phyloP scores from a whole-genome alignment of 1,140 invertebrate species.

The Danaus melanippus region DNA sequence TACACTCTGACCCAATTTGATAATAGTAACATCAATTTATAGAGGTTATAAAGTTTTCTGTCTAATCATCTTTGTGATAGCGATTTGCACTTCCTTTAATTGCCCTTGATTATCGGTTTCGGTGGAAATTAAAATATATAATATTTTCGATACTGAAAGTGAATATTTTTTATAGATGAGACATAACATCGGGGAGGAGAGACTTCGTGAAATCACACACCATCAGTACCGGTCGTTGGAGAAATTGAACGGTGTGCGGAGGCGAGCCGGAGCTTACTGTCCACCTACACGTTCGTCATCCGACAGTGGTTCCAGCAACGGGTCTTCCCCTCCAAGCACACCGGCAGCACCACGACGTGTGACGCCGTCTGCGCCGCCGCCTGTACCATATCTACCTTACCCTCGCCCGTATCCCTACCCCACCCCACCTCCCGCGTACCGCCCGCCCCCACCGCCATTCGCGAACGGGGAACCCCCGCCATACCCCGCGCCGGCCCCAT shows the following conservation, averaged over 20 bases:
- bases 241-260: slow-evolving; percentile 66
- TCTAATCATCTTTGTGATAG: background rate
- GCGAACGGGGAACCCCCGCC: slow-evolving; percentile 64
- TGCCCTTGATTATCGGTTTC: too few relatives aligned
- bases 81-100: too few relatives aligned
- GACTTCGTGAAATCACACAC: slow-evolving; percentile 58
- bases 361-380: slow-evolving; percentile 60
- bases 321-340: slow-evolving; percentile 74
- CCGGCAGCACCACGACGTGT: slow-evolving; percentile 55
- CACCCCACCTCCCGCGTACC: slow-evolving; percentile 58
- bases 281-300: slow-evolving; percentile 67
- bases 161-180: slow-evolving; percentile 59
- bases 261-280: slow-evolving; percentile 59
- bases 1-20: too few relatives aligned
- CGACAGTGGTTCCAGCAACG: slow-evolving; percentile 74
- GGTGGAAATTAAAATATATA: too few relatives aligned
- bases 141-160: too few relatives aligned
- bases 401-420: slow-evolving; percentile 68
- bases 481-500: slow-evolving; percentile 58
- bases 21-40: too few relatives aligned
- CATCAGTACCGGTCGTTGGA: slow-evolving; percentile 74
- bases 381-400: slow-evolving; percentile 69
- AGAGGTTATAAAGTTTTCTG: too few relatives aligned
- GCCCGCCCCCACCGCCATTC: slow-evolving; percentile 51
- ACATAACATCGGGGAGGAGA: slow-evolving; percentile 57